A percentile compares a stretch with the other conserved stretches of the same genome.
Evolutionary conservation across 2,797 vertebrate species (phyloP).

Genomic region (Saguinus oedipus): DNA sequence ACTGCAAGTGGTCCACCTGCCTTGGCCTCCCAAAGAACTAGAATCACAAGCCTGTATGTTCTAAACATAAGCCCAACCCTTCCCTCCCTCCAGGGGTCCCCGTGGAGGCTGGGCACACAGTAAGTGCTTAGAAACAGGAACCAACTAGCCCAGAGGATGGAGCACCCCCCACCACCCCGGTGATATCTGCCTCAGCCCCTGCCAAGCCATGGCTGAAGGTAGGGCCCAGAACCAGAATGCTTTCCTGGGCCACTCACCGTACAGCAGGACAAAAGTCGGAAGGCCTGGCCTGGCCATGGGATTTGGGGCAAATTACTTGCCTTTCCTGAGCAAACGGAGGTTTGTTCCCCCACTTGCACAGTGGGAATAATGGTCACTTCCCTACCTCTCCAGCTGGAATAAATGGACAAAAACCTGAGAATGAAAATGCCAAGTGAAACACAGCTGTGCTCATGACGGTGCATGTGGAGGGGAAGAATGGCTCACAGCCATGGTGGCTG

Average conservation of each 20-base stretch:
- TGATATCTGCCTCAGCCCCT: background rate
- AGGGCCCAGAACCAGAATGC: background rate
- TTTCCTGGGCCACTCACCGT: background rate
- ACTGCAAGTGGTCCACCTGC: too few species aligned
- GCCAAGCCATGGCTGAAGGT: background rate
- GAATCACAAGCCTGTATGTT: background rate
- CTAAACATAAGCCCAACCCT: background rate
- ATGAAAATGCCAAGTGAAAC: background rate
- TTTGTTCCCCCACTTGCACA: background rate
- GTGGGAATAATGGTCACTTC: background rate
- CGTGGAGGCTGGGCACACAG: background rate
- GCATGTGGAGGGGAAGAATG: background rate
- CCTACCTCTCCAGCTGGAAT: background rate
- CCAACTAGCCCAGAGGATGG: background rate
- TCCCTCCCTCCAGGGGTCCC: background rate
- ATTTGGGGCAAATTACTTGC: background rate
- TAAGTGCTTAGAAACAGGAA: background rate
- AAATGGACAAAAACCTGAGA: background rate
- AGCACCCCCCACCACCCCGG: background rate
- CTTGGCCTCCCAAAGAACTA: background rate
- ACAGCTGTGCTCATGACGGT: background rate
- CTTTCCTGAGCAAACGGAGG: background rate
- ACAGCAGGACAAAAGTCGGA: background rate
- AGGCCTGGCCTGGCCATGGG: background rate
- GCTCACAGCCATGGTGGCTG: background rate